A percentile compares a stretch with the other conserved stretches of the same genome.
These are phyloP conservation scores for Sminthurides aquaticus DNA, from an alignment of 2,888 invertebrate species.

Conservation along the genomic window DNA sequence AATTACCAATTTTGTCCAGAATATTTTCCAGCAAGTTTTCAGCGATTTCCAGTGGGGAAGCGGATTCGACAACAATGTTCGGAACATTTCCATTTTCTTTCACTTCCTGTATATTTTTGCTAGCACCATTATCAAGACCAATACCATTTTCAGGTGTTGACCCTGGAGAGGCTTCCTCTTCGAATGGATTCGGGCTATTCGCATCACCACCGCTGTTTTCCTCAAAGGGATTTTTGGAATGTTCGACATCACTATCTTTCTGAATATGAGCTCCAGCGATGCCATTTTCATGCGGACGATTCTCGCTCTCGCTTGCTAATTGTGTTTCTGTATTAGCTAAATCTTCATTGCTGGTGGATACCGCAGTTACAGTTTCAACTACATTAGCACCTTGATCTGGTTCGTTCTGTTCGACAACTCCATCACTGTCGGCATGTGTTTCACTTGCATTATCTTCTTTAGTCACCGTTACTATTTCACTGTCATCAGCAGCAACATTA, in stretches of 20 bases:
- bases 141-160: slow-evolving; percentile 8
- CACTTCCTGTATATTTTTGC: slow-evolving; percentile 11
- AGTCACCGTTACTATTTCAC: neutral
- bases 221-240: slow-evolving; percentile 11
- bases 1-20: slow-evolving; percentile 34
- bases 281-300: neutral
- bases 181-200: slow-evolving; percentile 4
- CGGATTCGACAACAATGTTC: slow-evolving; percentile 27
- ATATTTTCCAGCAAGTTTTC: slow-evolving; percentile 35
- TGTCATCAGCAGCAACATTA: neutral
- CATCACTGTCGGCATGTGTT: slow-evolving; percentile 3
- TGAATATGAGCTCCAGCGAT: neutral
- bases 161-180: slow-evolving; percentile 7
- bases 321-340: neutral
- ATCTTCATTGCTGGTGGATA: too few relatives aligned
- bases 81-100: slow-evolving; percentile 23
- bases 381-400: neutral
- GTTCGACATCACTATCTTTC: neutral
- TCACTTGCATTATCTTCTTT: slow-evolving; percentile 16
- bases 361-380: neutral
- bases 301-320: neutral
- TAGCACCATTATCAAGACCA: slow-evolving; percentile 16
- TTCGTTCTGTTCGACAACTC: neutral
- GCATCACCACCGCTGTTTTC: neutral
- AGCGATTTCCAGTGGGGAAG: slow-evolving; percentile 34